These are phyloP conservation scores for Crypturellus undulatus DNA, from an alignment of 2,113 vertebrate species.

Conservation along the genomic window DNA sequence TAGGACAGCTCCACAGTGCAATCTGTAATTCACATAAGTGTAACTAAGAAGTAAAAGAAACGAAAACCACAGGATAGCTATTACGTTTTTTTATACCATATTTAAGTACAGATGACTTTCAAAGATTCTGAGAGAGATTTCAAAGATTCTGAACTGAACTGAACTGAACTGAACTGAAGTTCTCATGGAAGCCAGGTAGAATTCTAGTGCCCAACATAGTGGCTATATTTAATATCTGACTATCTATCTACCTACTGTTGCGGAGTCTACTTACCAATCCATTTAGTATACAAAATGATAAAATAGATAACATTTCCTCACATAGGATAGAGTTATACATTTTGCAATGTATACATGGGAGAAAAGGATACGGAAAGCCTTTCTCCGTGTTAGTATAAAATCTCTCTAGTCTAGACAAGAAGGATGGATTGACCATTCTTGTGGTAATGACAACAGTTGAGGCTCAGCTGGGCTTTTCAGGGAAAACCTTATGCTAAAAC, in stretches of 20 bases:
- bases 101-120: background rate
- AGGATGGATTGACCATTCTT: background rate
- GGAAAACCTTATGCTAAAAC: background rate
- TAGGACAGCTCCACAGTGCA: background rate
- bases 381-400: background rate
- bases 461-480: background rate
- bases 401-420: background rate
- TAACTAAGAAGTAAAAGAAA: background rate
- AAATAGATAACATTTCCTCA: background rate
- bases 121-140: background rate
- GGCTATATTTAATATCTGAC: background rate
- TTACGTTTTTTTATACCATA: background rate
- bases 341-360: background rate
- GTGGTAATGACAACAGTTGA: background rate
- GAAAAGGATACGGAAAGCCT: background rate
- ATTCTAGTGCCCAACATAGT: background rate
- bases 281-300: background rate
- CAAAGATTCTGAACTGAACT: background rate
- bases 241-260: background rate
- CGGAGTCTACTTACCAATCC: background rate
- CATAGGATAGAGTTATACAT: background rate
- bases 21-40: background rate
- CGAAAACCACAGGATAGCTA: background rate
- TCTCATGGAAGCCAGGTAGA: background rate
- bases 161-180: background rate